Evolutionary conservation across 30 jellyfish, hydroid and myxozoan species (phyloP).

Genomic region (Haliclystus octoradiatus): DNA sequence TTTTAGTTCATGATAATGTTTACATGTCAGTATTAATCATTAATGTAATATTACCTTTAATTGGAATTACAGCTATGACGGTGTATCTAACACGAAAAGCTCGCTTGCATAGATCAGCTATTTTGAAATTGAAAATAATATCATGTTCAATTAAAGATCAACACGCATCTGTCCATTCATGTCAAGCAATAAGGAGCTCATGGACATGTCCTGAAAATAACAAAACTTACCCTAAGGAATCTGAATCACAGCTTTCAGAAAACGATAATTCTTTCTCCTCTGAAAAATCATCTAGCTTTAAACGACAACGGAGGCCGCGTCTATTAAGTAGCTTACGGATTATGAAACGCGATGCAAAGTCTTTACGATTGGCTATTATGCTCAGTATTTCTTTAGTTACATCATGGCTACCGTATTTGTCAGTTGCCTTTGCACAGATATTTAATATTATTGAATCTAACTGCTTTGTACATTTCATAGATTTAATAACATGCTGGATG

Average conservation of each 20-base stretch:
- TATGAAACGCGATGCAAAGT: neutral
- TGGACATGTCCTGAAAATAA: too few relatives aligned
- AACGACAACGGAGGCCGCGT: neutral
- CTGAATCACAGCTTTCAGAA: neutral
- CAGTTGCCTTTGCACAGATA: neutral
- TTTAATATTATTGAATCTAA: neutral
- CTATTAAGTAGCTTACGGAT: neutral
- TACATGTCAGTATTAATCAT: neutral
- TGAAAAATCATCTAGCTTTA: neutral
- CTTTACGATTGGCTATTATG: neutral
- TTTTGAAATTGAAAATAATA: neutral
- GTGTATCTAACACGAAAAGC: neutral
- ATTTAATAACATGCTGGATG: neutral
- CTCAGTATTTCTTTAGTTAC: neutral
- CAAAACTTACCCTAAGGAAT: too few relatives aligned
- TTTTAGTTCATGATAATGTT: neutral
- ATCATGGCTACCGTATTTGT: neutral
- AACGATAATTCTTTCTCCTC: neutral
- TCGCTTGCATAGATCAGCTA: neutral
- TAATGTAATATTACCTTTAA: neutral
- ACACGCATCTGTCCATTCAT: too few relatives aligned
- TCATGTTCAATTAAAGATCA: too few relatives aligned
- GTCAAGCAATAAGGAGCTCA: too few relatives aligned
- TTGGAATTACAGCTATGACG: neutral
- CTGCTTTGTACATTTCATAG: neutral